Evolutionary conservation across 1,140 invertebrate genomes (phyloP), one percentile per base, ranked within the genome.

Genomic region (Stratiolaelaps scimitus): DNA sequence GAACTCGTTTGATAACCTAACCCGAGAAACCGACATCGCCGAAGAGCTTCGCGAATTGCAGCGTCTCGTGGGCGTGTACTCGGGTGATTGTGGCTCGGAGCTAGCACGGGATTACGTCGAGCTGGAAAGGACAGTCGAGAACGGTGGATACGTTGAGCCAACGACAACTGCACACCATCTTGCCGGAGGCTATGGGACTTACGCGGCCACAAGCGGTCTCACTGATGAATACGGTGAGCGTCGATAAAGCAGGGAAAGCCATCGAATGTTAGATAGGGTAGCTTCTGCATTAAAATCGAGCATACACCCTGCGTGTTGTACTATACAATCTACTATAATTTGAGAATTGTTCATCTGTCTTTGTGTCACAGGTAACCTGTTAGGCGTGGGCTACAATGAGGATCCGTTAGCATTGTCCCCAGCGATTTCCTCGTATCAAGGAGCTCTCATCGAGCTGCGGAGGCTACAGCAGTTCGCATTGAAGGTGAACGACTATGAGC

Each of bases 1-100:
- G 53, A 60, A 60, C 34, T 60, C 53, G 4, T 60, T 60, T 34
- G 53, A 60, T 34, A 60, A 60, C 34, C 53, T 34, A 17, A 29
- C 15, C 2, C 53, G 53, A 29, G 53, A 60, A 23, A 60, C 15
- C 4, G 53, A 19, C 13, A 34, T 60, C 10, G 53, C 53, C 23
- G 53, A 60, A 60, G 53, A 60, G 23, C 26, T 60, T 17, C 53
- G 53, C 13, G 53, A 60, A 26, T 26, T 60, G 20, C 53, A 60
- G 34, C 17, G 53, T 17, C 23, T 60, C 1, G 53, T 60, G 26
- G 53, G 53, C 17, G 53, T 60, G 1, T 60, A 60, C 10, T 60
- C 53, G 23, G 53, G 53, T 15, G 53, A 60, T 6, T 29, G 34
- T 23, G 26, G 53, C 53, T 26, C 53, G 10, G 53, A 60, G 26